These are phyloP conservation scores for Odocoileus virginianus DNA, from an alignment of 2,113 vertebrate species.

Conservation along the genomic window DNA sequence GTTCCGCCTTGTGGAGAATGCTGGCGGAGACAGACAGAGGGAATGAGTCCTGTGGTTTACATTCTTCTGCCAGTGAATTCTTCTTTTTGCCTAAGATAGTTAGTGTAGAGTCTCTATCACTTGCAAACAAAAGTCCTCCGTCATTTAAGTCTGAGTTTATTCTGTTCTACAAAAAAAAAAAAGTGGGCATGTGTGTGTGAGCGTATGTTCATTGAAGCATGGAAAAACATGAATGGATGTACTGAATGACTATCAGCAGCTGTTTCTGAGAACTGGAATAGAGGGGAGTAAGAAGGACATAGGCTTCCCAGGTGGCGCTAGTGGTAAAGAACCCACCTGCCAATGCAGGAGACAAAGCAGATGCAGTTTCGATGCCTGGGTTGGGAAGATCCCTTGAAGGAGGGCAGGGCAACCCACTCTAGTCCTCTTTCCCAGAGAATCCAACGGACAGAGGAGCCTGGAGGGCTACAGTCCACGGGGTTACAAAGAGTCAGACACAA, in stretches of 20 bases:
- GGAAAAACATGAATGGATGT: neutral
- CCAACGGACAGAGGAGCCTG: neutral
- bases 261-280: neutral
- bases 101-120: neutral
- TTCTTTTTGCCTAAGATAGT: neutral
- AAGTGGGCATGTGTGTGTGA: neutral
- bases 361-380: neutral
- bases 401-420: neutral
- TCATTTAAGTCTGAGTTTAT: neutral
- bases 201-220: neutral
- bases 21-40: neutral
- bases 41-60: neutral
- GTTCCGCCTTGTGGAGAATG: no score
- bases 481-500: neutral
- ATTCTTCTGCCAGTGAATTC: conserved; percentile 4
- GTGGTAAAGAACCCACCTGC: neutral
- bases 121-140: neutral
- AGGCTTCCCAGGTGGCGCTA: neutral
- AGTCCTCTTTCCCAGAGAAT: neutral
- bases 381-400: neutral
- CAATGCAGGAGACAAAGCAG: neutral
- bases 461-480: neutral
- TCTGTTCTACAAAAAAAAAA: neutral
- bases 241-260: neutral
- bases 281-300: neutral